Conservation (phyloP, 1,140 invertebrate genomes). For the Psix sp. region DNA sequence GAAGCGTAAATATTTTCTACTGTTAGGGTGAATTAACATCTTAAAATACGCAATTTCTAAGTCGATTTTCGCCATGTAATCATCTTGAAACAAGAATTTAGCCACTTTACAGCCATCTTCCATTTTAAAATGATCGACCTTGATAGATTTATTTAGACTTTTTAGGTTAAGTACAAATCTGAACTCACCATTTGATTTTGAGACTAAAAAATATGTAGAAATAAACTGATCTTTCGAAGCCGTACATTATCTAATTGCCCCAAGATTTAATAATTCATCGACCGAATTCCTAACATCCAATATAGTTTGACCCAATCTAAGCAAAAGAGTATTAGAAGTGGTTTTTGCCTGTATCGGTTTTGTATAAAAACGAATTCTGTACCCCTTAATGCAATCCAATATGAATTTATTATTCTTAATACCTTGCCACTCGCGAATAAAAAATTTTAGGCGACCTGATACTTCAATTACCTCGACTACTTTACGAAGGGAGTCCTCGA, state of each 20-base stretch:
- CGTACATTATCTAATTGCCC: conserved; percentile 4
- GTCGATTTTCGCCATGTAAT: conserved; percentile 12
- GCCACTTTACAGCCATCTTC: conserved; percentile 11
- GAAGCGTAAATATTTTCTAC: conserved; percentile 14
- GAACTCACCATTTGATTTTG: conserved; percentile 8
- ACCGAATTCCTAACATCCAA: neutral
- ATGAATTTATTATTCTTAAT: conserved; percentile 8
- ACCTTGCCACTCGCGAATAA: neutral
- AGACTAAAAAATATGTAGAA: neutral
- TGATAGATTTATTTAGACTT: conserved; percentile 12
- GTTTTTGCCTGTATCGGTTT: neutral
- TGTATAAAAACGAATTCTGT: neutral
- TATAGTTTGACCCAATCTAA: neutral
- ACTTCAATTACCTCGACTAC: conserved; percentile 2
- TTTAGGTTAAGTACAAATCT: conserved; percentile 39
- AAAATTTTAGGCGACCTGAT: conserved; percentile 3
- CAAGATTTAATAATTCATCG: neutral
- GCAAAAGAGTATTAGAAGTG: neutral
- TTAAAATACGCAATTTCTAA: conserved; percentile 9
- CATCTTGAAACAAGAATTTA: conserved; percentile 1
- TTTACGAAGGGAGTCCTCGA: neutral
- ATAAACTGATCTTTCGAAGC: conserved; percentile 2
- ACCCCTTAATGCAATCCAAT: neutral
- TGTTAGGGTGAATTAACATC: conserved; percentile 6
- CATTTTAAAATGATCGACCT: conserved; percentile 5